Evolutionary conservation across 2,113 vertebrate genomes (phyloP).

Genomic region (Nematolebias whitei): DNA sequence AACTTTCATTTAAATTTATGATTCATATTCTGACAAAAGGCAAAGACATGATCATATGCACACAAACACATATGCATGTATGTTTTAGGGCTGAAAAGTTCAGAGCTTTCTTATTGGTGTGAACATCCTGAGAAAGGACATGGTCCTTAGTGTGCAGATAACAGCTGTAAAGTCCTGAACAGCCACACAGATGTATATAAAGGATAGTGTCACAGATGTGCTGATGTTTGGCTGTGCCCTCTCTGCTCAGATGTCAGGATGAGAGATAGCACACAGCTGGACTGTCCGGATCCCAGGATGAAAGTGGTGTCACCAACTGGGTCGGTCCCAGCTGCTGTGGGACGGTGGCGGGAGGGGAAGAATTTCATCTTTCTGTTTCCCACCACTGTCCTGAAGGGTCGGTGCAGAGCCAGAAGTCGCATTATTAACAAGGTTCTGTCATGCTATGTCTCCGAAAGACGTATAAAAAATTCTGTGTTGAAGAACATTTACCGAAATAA

Average conservation of each 20-base stretch:
- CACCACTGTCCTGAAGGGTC: slow-evolving; percentile 23
- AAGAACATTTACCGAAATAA: no score
- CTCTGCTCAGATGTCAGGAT: slow-evolving; percentile 62
- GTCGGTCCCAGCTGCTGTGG: slow-evolving; percentile 59
- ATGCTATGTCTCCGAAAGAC: neutral
- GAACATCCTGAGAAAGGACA: slow-evolving; percentile 23
- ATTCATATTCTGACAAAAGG: no score
- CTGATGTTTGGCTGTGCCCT: slow-evolving; percentile 39
- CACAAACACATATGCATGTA: no score
- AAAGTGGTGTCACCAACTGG: slow-evolving; percentile 61
- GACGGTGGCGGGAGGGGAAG: slow-evolving; percentile 53
- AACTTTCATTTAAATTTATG: no score
- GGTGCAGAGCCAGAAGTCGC: slow-evolving; percentile 14
- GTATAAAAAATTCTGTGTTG: no score
- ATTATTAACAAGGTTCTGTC: slow-evolving; percentile 11
- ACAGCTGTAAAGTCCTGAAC: slow-evolving; percentile 44
- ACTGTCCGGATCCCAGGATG: slow-evolving; percentile 49
- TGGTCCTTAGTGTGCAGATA: slow-evolving; percentile 25
- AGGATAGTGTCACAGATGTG: slow-evolving; percentile 31
- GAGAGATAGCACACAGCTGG: slow-evolving; percentile 77
- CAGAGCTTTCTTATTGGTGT: slow-evolving; percentile 5
- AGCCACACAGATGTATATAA: slow-evolving; percentile 41
- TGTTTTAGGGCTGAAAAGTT: neutral
- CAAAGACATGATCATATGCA: no score
- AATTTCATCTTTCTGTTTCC: slow-evolving; percentile 37